Evolutionary conservation across 2,888 invertebrate genomes (phyloP), one percentile per base, ranked within the genome.

Genomic region (Lycia hirtaria): DNA sequence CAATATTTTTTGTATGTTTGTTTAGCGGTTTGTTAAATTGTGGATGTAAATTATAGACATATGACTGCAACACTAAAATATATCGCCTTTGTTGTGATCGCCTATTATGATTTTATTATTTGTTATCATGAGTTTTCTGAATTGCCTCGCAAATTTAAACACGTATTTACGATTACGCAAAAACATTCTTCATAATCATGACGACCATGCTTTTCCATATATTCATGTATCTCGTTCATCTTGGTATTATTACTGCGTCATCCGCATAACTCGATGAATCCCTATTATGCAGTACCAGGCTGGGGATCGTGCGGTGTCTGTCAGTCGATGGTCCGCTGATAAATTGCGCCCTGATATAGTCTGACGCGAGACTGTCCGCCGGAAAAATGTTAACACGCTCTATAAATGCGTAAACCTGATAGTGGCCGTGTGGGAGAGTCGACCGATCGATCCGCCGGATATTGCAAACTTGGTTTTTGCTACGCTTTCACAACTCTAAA

Each of bases 301-400:
- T 6, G 2, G 32, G 19, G 17, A 35, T 15, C 28, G 54, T 20
- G 30, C 24, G 48, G 24, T 14, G 30, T n/a, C 44, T 44, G 30
- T 35, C 40, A 47, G 33, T 12, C 62, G 53, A 62, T 68, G 65
- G 45, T 48, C 62, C 64, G 54, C 55, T 72, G 73, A 72, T 66
- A 72, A 68, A 73, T 72, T 71, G 68, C 72, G 55, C 56, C 60
- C 60, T 58, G 64, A 72, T 62, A 60, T 57, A 61, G 52, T 61
- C 47, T 59, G 68, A 70, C 70, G 65, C 38, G 51, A 26, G 40
- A 32, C 32, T 30, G 49, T 49, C 47, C 48, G 48, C 49, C 28
- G 55, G 41, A 48, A 43, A 38, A 48, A 54, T 54, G 54, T 41
- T 45, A 55, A 49, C 55, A 49, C 41, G 28, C 41, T 40, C 48